These are phyloP conservation scores for Octodon degus DNA, from an alignment of 2,113 vertebrate genomes.

Conservation along the genomic window DNA sequence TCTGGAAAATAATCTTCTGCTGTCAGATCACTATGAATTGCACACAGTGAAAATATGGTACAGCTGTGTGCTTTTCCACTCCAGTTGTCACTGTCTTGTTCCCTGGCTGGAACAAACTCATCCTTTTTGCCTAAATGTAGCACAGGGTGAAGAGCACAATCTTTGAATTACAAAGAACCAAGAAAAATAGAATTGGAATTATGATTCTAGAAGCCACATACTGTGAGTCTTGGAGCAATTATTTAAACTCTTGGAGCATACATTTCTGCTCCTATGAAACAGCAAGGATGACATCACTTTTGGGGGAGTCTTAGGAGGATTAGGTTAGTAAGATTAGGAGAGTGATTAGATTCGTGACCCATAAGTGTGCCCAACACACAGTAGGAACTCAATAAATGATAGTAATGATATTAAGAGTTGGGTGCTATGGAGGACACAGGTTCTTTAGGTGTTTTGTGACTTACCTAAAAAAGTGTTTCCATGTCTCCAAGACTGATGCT, in stretches of 20 bases:
- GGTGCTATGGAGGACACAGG: background rate
- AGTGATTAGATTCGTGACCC: background rate
- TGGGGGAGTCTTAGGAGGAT: background rate
- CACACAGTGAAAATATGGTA: background rate
- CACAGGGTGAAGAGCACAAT: background rate
- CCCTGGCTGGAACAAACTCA: background rate
- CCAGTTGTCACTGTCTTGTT: background rate
- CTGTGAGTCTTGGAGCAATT: background rate
- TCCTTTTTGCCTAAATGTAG: background rate
- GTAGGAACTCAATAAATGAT: background rate
- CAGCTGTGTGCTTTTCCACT: background rate
- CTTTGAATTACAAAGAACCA: background rate
- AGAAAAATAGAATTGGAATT: conserved; percentile 9
- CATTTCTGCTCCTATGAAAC: background rate
- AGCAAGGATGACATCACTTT: background rate
- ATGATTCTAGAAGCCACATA: background rate
- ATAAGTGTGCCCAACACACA: background rate
- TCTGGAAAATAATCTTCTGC: conserved; percentile 54
- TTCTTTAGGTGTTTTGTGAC: background rate
- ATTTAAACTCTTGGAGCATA: background rate
- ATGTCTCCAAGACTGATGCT: background rate
- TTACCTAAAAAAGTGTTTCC: background rate
- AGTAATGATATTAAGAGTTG: background rate
- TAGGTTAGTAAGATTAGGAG: background rate
- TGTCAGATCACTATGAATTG: conserved; percentile 33